Conservation (phyloP, 2,113 vertebrate genomes). For the Lycocorax pyrrhopterus region DNA sequence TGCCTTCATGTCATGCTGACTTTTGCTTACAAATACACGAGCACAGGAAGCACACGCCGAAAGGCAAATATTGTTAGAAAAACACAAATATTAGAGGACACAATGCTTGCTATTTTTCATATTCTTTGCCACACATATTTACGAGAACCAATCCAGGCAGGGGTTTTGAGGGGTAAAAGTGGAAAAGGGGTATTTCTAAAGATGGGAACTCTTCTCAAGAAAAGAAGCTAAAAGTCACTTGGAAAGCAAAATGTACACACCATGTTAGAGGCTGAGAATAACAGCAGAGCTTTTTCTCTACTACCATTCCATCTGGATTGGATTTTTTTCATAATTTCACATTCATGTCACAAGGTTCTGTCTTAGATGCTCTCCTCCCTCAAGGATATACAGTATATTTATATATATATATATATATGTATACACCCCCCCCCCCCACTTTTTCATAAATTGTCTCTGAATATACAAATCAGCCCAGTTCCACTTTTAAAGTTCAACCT, state of each 20-base stretch:
- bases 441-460: background rate
- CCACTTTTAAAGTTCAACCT: background rate
- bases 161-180: accelerated
- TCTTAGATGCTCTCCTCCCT: background rate
- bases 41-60: background rate
- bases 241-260: background rate
- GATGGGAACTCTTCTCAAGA: background rate
- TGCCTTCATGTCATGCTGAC: background rate
- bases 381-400: background rate
- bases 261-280: background rate
- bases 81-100: background rate
- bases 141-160: background rate
- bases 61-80: background rate
- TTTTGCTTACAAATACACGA: background rate
- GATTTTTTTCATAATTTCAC: background rate
- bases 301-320: background rate
- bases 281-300: background rate
- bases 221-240: background rate
- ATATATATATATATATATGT: too few relatives aligned
- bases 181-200: background rate
- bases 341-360: background rate
- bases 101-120: background rate
- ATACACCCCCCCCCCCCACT: background rate
- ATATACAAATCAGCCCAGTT: background rate
- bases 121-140: background rate